These are phyloP conservation scores for Leptopilina clavipes DNA, from an alignment of 1,140 invertebrate genomes.

Conservation along the genomic window DNA sequence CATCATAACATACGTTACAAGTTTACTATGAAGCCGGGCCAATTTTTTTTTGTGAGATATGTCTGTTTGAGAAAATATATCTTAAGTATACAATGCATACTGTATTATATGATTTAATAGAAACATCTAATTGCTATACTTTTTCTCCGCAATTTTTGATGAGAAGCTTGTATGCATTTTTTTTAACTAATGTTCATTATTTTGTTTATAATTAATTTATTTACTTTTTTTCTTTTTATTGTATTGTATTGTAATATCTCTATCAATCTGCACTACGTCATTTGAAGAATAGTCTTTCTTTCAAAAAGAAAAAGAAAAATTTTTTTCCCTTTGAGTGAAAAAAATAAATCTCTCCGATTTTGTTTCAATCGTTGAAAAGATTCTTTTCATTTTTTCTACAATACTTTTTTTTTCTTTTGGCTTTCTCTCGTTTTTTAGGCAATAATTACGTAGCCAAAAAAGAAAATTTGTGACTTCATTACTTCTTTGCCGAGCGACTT, in stretches of 20 bases:
- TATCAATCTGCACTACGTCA: conserved; percentile 56
- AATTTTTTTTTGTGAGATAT: conserved; percentile 66
- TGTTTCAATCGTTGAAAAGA: conserved; percentile 39
- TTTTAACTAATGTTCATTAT: conserved; percentile 18
- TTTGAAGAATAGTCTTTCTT: conserved; percentile 47
- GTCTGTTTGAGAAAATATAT: conserved; percentile 71
- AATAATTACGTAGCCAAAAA: neutral
- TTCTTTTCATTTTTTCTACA: neutral
- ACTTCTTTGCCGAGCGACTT: neutral
- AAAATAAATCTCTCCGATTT: conserved; percentile 62
- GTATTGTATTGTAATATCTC: conserved; percentile 38
- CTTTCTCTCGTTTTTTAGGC: conserved; percentile 25
- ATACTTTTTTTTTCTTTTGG: conserved; percentile 17
- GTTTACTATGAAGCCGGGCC: conserved; percentile 64
- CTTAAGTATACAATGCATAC: conserved; percentile 53
- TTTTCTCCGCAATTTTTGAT: conserved; percentile 50
- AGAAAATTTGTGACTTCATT: neutral
- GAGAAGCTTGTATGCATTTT: conserved; percentile 47
- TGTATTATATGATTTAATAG: conserved; percentile 53
- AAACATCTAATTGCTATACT: conserved; percentile 55
- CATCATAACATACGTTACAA: conserved; percentile 40
- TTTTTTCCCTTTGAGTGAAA: conserved; percentile 55
- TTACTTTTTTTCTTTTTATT: conserved; percentile 39
- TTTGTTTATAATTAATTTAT: conserved; percentile 36
- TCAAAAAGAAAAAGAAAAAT: conserved; percentile 1